Evolutionary conservation across 2,797 vertebrate species (phyloP).

Genomic region (Pangasius larnaudii): DNA sequence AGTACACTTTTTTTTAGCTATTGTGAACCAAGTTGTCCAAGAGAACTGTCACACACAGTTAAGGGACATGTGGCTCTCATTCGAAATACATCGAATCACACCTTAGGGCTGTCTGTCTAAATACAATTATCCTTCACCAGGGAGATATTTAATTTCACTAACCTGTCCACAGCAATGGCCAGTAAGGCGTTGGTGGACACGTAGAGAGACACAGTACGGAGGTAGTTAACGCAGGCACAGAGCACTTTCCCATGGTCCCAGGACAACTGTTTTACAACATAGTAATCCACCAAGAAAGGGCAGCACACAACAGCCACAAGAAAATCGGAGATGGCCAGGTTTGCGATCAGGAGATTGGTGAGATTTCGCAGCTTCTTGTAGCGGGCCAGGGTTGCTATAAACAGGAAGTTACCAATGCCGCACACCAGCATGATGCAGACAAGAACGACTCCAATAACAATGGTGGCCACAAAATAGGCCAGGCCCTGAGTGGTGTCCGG

Average conservation of each 20-base stretch:
- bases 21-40: not conserved
- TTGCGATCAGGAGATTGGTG: slow-evolving; percentile 95
- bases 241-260: slow-evolving; percentile 91
- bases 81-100: slow-evolving; percentile 22
- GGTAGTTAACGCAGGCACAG: slow-evolving; percentile 92
- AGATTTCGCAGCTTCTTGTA: slow-evolving; percentile 95
- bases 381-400: slow-evolving; percentile 87
- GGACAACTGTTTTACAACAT: slow-evolving; percentile 91
- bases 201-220: slow-evolving; percentile 89
- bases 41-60: slow-evolving; percentile 29
- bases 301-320: slow-evolving; percentile 95
- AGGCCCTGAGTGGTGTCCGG: slow-evolving; percentile 88
- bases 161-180: slow-evolving; percentile 97
- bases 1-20: not conserved
- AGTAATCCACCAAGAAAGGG: slow-evolving; percentile 97
- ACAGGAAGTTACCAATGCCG: slow-evolving; percentile 92
- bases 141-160: slow-evolving; percentile 51
- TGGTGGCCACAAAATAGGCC: slow-evolving; percentile 90
- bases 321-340: slow-evolving; percentile 95
- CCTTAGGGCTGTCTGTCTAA: slow-evolving; percentile 32
- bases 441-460: slow-evolving; percentile 87
- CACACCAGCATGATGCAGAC: slow-evolving; percentile 93
- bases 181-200: slow-evolving; percentile 96
- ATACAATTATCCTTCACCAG: not conserved
- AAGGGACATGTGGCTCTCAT: slow-evolving; percentile 18